Evolutionary conservation across 2,113 vertebrate genomes (phyloP).

Genomic region (Sarotherodon lohbergeri): DNA sequence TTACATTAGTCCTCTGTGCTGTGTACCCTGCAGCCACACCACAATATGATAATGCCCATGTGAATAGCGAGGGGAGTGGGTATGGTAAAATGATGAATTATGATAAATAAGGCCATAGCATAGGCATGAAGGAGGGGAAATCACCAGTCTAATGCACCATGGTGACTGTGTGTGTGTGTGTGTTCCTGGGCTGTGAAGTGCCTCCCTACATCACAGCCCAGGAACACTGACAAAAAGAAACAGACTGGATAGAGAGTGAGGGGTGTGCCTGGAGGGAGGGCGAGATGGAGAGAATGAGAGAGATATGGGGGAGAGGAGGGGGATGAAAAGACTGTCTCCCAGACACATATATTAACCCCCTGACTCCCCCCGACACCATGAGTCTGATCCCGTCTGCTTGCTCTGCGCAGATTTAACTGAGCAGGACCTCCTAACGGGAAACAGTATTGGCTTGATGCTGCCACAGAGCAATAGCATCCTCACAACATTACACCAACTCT

Average conservation of each 20-base stretch:
- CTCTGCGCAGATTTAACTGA: constrained; percentile 49
- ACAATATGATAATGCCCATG: constrained; percentile 59
- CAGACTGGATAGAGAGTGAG: constrained; percentile 32
- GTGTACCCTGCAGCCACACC: constrained; percentile 13
- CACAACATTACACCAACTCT: not conserved
- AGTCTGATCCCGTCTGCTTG: constrained; percentile 59
- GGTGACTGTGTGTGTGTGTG: constrained; percentile 5
- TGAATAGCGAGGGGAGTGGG: constrained; percentile 47
- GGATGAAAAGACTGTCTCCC: constrained; percentile 38
- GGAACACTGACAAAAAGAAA: constrained; percentile 26
- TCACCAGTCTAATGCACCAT: constrained; percentile 56
- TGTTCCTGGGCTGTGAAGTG: not conserved
- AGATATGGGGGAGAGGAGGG: not conserved
- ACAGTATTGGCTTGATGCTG: not conserved
- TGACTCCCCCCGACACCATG: not conserved
- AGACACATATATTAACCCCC: constrained; percentile 61
- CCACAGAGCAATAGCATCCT: constrained; percentile 43
- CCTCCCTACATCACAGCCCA: constrained; percentile 27
- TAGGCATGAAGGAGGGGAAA: constrained; percentile 59
- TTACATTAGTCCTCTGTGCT: not conserved
- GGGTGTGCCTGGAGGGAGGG: not conserved
- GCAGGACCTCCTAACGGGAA: constrained; percentile 47
- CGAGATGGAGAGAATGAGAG: not conserved
- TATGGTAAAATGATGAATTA: constrained; percentile 66
- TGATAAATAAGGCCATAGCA: constrained; percentile 68